These are phyloP conservation scores for Pocillopora grandis DNA, from an alignment of 92 coral and sea anemone species.

Conservation along the genomic window DNA sequence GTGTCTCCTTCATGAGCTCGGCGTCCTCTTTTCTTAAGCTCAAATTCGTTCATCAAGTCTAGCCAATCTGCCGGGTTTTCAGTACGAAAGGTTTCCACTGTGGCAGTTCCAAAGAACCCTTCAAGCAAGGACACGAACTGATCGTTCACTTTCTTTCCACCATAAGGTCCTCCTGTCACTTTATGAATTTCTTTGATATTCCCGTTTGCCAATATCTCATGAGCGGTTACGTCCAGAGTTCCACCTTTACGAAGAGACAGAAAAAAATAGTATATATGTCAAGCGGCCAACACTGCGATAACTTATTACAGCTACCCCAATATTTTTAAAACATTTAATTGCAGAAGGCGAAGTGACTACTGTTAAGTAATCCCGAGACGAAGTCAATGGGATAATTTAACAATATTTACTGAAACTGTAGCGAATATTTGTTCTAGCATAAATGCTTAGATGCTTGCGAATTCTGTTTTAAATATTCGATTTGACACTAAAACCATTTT, in stretches of 20 bases:
- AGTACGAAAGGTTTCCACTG: constrained; percentile 34
- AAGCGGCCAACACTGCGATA: too few species aligned
- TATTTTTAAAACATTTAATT: too few species aligned
- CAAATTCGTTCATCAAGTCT: constrained; percentile 61
- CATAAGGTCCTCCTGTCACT: background rate
- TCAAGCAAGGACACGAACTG: constrained; percentile 48
- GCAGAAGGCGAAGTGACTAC: too few species aligned
- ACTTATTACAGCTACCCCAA: too few species aligned
- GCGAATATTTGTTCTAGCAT: too few species aligned
- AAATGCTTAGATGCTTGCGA: too few species aligned
- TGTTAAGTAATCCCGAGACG: too few species aligned
- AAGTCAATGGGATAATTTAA: too few species aligned
- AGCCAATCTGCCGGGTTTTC: constrained; percentile 62
- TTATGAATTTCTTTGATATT: constrained; percentile 49
- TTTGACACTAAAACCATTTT: too few species aligned
- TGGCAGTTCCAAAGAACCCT: constrained; percentile 45
- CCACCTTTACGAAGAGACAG: constrained; percentile 7
- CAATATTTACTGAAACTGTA: too few species aligned
- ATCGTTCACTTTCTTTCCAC: constrained; percentile 56
- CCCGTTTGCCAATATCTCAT: constrained; percentile 51
- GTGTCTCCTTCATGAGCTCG: constrained; percentile 49
- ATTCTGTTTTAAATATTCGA: too few species aligned
- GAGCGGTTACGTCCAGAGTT: constrained; percentile 15
- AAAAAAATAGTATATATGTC: too few species aligned
- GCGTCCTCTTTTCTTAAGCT: constrained; percentile 61